Conservation (phyloP, 2,888 invertebrate genomes). For the Thelaira solivaga region DNA sequence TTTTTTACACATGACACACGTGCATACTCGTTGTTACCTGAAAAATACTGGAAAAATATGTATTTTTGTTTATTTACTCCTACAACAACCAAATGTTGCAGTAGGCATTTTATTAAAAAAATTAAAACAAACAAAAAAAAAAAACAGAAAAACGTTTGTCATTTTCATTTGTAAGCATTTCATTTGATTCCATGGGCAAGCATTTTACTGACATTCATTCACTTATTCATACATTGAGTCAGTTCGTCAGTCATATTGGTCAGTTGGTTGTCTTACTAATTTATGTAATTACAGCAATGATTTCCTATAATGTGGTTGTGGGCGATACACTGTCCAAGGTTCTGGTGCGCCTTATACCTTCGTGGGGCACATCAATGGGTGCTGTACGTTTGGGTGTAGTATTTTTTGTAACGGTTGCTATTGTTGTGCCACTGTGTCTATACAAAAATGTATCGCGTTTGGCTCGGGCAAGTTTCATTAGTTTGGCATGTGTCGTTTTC, state of each 20-base stretch:
- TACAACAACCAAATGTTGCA: no score
- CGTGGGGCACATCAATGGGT: conserved; percentile 77
- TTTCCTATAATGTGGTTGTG: conserved; percentile 91
- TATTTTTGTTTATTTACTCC: no score
- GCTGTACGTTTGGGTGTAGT: conserved; percentile 79
- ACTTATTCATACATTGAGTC: neutral
- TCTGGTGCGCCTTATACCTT: conserved; percentile 82
- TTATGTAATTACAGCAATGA: conserved; percentile 83
- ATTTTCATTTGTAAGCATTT: no score
- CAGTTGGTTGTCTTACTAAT: conserved; percentile 1
- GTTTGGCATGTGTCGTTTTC: conserved; percentile 84
- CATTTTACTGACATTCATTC: neutral
- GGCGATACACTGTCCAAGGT: conserved; percentile 92
- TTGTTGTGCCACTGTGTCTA: conserved; percentile 88
- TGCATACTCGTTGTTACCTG: neutral
- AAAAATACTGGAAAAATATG: no score
- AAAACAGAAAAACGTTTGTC: no score
- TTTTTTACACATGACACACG: neutral
- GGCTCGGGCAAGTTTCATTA: conserved; percentile 76
- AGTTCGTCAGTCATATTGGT: no score
- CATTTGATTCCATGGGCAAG: neutral
- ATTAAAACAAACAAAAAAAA: no score
- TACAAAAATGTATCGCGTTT: conserved; percentile 83
- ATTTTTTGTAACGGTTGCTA: conserved; percentile 83
- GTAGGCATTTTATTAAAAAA: no score